phyloP scores from a whole-genome alignment of 2,797 vertebrate species.

The Xenopus petersii region DNA sequence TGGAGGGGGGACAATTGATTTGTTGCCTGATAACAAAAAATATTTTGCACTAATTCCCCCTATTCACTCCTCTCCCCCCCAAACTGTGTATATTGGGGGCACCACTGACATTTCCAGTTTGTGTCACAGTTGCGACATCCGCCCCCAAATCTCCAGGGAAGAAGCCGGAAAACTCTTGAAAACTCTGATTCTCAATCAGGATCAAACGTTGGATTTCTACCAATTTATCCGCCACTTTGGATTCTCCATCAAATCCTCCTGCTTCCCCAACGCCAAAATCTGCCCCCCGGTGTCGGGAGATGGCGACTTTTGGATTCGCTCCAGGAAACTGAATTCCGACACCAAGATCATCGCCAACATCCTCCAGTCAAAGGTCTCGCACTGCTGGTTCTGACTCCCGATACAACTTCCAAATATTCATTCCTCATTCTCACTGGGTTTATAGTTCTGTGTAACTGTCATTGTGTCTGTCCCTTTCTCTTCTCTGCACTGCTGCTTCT shows the following conservation, averaged over 20 bases:
- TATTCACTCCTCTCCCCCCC: too few relatives aligned
- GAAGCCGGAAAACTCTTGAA: slow-evolving; percentile 38
- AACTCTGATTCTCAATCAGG: slow-evolving; percentile 37
- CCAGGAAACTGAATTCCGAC: slow-evolving; percentile 49
- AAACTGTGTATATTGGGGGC: too few relatives aligned
- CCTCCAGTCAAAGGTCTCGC: slow-evolving; percentile 38
- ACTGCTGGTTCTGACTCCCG: too few relatives aligned
- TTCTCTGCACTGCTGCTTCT: too few relatives aligned
- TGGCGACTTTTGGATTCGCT: slow-evolving; percentile 43
- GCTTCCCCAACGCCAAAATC: slow-evolving; percentile 46
- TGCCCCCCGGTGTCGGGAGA: slow-evolving; percentile 45
- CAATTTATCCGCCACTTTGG: slow-evolving; percentile 49
- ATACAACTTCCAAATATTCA: too few relatives aligned
- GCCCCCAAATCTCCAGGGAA: slow-evolving; percentile 30
- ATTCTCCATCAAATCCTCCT: slow-evolving; percentile 45
- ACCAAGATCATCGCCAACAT: slow-evolving; percentile 42
- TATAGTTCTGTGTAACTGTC: too few relatives aligned
- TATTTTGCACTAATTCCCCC: too few relatives aligned
- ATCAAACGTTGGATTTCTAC: slow-evolving; percentile 36
- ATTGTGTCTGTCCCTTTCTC: too few relatives aligned
- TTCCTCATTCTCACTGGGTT: too few relatives aligned
- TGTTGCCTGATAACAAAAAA: too few relatives aligned
- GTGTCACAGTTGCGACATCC: slow-evolving; percentile 31
- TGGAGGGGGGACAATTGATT: too few relatives aligned
- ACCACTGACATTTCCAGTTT: neutral